Base-by-base conservation (phyloP, 2,888 invertebrate species). In the Pristionchus entomophagus region DNA sequence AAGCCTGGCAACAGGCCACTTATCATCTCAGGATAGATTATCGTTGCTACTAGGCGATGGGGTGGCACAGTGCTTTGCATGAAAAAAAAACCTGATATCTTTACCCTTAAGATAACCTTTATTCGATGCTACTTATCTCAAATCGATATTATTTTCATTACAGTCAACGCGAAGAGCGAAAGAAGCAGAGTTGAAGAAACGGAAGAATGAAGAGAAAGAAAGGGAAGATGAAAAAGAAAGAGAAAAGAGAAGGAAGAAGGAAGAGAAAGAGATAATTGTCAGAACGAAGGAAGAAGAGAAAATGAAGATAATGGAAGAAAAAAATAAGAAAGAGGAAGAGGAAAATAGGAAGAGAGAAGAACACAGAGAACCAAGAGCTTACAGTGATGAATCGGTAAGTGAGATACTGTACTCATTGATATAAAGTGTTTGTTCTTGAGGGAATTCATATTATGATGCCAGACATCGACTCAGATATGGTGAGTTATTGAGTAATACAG, bases 281-380 rank as follows among this genome's bases (percentile, higher is more conserved):
- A 59, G 26, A 80, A 35, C 45, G 51, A 80, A 32, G 41, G 49
- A 49, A 41, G 77, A 77, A 49, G 49, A 77, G 29, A 77, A 49
- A 26, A 41, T 26, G 35, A 41, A 49, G 77, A 49, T 4, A 26
- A 26, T 45, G 5, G 49, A 35, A 38, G 29, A 77, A 26, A 35
- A 77, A 77, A 49, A 49, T 26, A 29, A 77, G 6, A 80, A 29
- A 51, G 78, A 29, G 32, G 10, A 69, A 10, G 38, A 69, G 69
- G 69, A 69, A n/a, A 10, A 19, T 17, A 35, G 10, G n/a, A 69
- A 69, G 22, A 38, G 32, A 69, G 69, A 38, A 22, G 69, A 69
- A 38, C n/a, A 35, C 2, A 41, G 45, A 73, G 45, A n/a, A 6
- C 41, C 22, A 2, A 3, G 73, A 26, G 41, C 22, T 35, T n/a